A percentile compares a stretch with the other conserved stretches of the same genome.
Conservation (phyloP, 2,113 vertebrate genomes). For the Tetrax tetrax region DNA sequence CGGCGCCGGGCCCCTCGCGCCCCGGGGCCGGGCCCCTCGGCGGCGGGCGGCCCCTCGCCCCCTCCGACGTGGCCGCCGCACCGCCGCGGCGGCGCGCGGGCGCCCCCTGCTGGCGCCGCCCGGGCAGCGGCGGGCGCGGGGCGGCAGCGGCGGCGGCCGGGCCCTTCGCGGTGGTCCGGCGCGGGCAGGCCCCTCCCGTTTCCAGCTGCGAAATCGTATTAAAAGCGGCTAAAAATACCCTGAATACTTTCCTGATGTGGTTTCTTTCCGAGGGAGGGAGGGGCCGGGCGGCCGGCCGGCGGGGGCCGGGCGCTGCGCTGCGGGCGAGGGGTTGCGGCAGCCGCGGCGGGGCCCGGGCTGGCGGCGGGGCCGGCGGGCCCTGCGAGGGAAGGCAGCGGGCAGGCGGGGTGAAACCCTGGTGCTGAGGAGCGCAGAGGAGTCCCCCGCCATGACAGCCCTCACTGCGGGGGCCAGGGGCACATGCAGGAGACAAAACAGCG, state of each 20-base stretch:
- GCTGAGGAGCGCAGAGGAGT: accelerated
- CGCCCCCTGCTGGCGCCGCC: no score
- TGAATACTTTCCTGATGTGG: background rate
- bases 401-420: background rate
- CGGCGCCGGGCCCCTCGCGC: no score
- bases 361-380: background rate
- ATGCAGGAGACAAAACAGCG: accelerated
- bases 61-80: background rate
- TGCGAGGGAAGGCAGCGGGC: background rate
- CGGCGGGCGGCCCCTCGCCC: background rate
- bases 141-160: background rate
- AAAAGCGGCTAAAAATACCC: background rate
- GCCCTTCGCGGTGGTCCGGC: constrained; percentile 1
- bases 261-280: background rate
- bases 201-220: background rate
- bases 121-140: background rate
- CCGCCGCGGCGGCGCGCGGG: background rate
- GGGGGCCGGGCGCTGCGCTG: background rate
- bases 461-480: background rate
- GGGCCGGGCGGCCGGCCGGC: no score
- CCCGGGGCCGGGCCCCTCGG: no score
- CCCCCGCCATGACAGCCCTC: background rate
- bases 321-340: background rate
- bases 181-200: background rate
- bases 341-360: background rate